Base-by-base conservation (phyloP, 2,797 vertebrate species). In the Esox masquinongy region DNA sequence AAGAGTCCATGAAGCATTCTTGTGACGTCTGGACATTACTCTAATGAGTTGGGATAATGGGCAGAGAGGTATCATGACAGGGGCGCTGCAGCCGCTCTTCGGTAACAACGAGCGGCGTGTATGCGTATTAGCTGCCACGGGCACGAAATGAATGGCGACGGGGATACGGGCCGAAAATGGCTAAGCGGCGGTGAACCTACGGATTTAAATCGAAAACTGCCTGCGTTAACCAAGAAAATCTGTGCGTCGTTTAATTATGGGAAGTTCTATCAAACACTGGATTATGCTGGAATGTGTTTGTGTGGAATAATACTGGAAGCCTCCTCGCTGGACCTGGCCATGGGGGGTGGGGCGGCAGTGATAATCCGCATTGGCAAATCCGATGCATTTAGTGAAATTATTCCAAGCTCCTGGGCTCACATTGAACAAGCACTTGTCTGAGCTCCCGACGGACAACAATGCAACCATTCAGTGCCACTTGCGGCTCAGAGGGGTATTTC, bases 1-100 rank as follows among this genome's bases (percentile, higher is more conserved):
- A 92, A 90, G 90, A 90, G 90, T 90, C 90, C 92, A 92, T 92
- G 91, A 91, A 89, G 91, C 89, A 92, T 93, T 92, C 89, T 91
- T 91, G 88, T 92, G 92, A 93, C 90, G 68, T 91, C 92, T 92
- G 88, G 92, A 89, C 85, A 81, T 91, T 88, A 87, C 85, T 89
- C 86, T 87, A 90, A 89, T 87, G 86, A 89, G 88, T 79, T 77
- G 59, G 74, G 76, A 88, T 90, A 88, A 88, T 86, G 84, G 80
- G 77, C 82, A 84, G 80, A 61, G 83, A 83, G 86, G 84, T 83
- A 85, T 86, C 85, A 84, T 81, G 72, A 81, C 68, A n/a, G 19
- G 22, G 49, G 5, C 43, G 83, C 77, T 74, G 80, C 79, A 74
- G 72, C 82, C 53, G 82, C 73, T 83, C 82, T 78, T 70, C 75